phyloP scores from a whole-genome alignment of 2,888 invertebrate genomes.

The Rhagonycha fulva region DNA sequence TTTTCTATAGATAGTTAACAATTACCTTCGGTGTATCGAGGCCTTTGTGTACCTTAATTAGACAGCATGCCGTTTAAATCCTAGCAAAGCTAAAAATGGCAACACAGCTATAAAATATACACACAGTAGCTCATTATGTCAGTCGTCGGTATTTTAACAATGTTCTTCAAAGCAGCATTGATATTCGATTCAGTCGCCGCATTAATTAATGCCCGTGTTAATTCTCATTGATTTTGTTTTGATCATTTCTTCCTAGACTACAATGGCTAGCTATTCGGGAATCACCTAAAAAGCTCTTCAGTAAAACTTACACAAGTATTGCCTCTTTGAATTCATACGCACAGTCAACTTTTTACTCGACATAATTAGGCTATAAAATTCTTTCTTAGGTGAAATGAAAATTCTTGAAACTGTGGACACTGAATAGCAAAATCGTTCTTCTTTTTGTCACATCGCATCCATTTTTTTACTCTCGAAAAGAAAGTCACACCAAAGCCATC shows the following conservation, averaged over 20 bases:
- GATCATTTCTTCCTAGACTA: slow-evolving; percentile 25
- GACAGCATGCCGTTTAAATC: slow-evolving; percentile 44
- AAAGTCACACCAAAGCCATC: not conserved
- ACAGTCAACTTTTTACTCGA: not conserved
- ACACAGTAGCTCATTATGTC: slow-evolving; percentile 53
- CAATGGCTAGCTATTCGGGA: slow-evolving; percentile 13
- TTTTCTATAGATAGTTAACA: slow-evolving; percentile 51
- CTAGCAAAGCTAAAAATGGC: slow-evolving; percentile 51
- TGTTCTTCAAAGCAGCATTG: slow-evolving; percentile 47
- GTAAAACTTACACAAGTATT: not conserved
- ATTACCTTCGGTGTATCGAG: slow-evolving; percentile 49
- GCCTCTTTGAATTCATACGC: not conserved
- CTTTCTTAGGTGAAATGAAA: not conserved
- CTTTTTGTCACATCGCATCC: not conserved
- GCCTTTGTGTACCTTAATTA: slow-evolving; percentile 51
- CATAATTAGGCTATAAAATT: not conserved
- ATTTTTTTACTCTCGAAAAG: not conserved
- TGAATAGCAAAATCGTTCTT: not conserved
- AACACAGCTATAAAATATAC: slow-evolving; percentile 52
- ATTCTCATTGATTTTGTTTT: slow-evolving; percentile 30
- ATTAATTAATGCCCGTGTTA: slow-evolving; percentile 40
- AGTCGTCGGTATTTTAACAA: slow-evolving; percentile 51
- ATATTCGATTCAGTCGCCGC: slow-evolving; percentile 46
- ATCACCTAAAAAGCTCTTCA: not conserved
- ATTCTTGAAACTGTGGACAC: not conserved